These are phyloP conservation scores for Gymnopithys bicolor DNA, from an alignment of 2,797 vertebrate species.

Conservation along the genomic window DNA sequence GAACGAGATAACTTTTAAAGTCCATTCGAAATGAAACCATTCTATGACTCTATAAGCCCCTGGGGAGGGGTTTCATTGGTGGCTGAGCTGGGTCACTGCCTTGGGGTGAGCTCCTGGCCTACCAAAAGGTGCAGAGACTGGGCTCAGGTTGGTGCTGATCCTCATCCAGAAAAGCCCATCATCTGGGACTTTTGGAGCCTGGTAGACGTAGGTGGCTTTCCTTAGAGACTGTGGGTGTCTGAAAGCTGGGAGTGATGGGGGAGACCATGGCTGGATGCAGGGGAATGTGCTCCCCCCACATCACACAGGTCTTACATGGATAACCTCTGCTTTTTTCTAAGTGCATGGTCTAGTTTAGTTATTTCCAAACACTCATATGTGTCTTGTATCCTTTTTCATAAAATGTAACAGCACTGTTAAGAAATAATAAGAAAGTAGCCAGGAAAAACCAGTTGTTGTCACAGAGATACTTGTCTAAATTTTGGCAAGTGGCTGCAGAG, in stretches of 20 bases:
- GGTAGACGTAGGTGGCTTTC: not conserved
- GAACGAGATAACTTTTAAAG: not conserved
- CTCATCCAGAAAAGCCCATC: not conserved
- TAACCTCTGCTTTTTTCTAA: not conserved
- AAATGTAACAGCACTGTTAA: not conserved
- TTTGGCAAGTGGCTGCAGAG: not conserved
- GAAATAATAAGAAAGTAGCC: not conserved
- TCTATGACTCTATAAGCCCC: not conserved
- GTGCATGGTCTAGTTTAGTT: not conserved
- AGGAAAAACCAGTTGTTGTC: not conserved
- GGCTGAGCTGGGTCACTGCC: too few species aligned
- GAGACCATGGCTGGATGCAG: not conserved
- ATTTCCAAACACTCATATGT: not conserved
- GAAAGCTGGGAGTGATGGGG: not conserved
- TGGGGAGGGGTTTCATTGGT: not conserved
- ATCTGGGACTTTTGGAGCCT: not conserved
- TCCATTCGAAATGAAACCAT: not conserved
- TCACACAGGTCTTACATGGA: not conserved
- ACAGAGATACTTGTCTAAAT: not conserved
- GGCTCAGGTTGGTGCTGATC: not conserved
- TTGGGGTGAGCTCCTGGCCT: not conserved
- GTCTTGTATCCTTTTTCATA: not conserved
- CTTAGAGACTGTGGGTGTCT: fast-evolving
- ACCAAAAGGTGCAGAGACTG: fast-evolving
- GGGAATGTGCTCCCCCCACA: not conserved